These are phyloP conservation scores for Drosophila subsilvestris DNA, from an alignment of 2,888 invertebrate species.

Conservation along the genomic window DNA sequence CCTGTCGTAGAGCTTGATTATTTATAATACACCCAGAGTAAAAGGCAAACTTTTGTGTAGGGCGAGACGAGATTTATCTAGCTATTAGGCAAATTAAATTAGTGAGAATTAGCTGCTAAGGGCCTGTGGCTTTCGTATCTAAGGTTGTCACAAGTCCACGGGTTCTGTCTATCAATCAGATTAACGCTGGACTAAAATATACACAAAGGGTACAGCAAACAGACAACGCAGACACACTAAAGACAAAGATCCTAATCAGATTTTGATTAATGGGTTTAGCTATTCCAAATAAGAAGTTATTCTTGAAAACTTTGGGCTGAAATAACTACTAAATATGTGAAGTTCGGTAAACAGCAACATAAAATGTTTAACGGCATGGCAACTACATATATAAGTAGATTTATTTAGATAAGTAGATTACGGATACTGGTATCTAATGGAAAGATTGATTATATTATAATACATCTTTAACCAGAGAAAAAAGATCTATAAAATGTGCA, in stretches of 20 bases:
- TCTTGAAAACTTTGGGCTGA: neutral
- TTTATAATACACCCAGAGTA: slow-evolving; percentile 18
- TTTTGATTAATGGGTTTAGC: neutral
- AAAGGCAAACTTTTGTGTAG: neutral
- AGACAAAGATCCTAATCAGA: neutral
- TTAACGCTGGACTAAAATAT: neutral
- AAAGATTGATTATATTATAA: no score
- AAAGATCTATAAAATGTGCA: no score
- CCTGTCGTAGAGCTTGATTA: slow-evolving; percentile 15
- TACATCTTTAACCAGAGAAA: no score
- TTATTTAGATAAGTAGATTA: no score
- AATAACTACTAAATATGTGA: neutral
- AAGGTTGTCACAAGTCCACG: slow-evolving; percentile 16
- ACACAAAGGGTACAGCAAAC: neutral
- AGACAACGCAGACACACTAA: neutral
- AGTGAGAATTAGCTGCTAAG: slow-evolving; percentile 17
- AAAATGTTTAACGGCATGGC: no score
- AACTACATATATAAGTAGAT: no score
- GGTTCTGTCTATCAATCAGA: neutral
- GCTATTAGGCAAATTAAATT: slow-evolving; percentile 29
- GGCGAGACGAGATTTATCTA: slow-evolving; percentile 27
- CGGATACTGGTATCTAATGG: no score
- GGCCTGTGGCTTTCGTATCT: slow-evolving; percentile 4
- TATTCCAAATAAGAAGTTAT: neutral
- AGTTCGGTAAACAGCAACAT: neutral